Evolutionary conservation across 1,140 invertebrate species (phyloP), one percentile per base, ranked within the genome.

Genomic region (Temnothorax curvispinosus): DNA sequence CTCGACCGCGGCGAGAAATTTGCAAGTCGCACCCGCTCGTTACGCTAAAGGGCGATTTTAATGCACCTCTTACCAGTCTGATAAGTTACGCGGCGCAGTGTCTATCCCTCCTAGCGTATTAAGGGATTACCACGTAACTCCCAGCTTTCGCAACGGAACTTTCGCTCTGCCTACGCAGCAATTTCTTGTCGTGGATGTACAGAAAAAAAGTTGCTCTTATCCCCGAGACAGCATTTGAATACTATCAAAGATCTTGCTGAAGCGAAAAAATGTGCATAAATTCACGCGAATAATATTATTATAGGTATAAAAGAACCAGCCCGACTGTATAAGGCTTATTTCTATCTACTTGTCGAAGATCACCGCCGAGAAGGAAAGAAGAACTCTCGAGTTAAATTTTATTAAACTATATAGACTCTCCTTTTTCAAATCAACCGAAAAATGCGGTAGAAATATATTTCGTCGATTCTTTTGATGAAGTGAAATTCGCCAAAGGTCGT

Each of bases 11-110:
- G 18, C 32, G 74, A 85, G 47, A 85, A 78, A 85, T 67, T 85
- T 85, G 82, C 72, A 82, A 82, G 80, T 82, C 54, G 67, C 69
- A 84, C 41, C 69, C 71, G 80, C 27, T 60, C 67, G 67, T 84
- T 50, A 75, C 56, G 27, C 7, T 82, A 82, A 82, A 82, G 41
- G 7, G 18, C n/a, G 56, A 75, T 56, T 50, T 60, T 75, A 75
- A 74, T 74, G 52, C 44, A 50, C n/a, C n/a, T 69, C 62, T 54
- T 69, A 27, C 35, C 54, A 38, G 11, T 5, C 41, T 41, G 54
- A 75, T 50, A 84, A 84, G 80, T 50, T 74, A 52, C 47, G 35
- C 47, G 13, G 54, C 38, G 27, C 27, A 27, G 0, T 27, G 11
- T n/a, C 11, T 58, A 32, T 50, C 27, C 41, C 41, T 75, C 4